These are phyloP conservation scores for Podarcis muralis DNA, from an alignment of 2,113 vertebrate genomes.

Conservation along the genomic window DNA sequence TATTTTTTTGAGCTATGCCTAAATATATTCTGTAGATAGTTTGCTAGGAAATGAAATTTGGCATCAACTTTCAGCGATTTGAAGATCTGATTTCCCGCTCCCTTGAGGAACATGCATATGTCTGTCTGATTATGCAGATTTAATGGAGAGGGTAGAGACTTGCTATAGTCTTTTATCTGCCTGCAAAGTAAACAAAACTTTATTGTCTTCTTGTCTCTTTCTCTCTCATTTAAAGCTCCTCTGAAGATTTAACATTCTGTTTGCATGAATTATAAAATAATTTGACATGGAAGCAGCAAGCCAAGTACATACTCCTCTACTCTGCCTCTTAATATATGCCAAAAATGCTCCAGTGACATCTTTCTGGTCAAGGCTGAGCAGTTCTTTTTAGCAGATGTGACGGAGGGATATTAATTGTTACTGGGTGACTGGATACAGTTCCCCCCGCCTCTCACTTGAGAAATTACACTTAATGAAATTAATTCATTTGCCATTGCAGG, in stretches of 20 bases:
- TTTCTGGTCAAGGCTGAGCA: neutral
- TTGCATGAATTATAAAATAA: slow-evolving; percentile 56
- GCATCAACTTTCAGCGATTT: slow-evolving; percentile 36
- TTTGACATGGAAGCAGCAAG: slow-evolving; percentile 44
- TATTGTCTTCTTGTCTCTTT: slow-evolving; percentile 13
- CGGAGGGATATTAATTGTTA: slow-evolving; percentile 9
- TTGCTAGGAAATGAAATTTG: slow-evolving; percentile 37
- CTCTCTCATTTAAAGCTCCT: slow-evolving; percentile 37
- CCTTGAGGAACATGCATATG: slow-evolving; percentile 22
- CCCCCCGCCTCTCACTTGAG: neutral
- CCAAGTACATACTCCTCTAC: neutral
- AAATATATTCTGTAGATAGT: slow-evolving; percentile 25
- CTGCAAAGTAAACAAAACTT: slow-evolving; percentile 48
- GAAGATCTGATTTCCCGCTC: slow-evolving; percentile 7
- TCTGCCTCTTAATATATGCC: neutral
- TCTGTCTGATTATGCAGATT: slow-evolving; percentile 50
- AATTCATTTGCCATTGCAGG: slow-evolving; percentile 16
- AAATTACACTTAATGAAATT: slow-evolving; percentile 2
- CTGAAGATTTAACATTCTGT: slow-evolving; percentile 54
- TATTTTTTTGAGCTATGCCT: slow-evolving; percentile 1
- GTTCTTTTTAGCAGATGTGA: neutral
- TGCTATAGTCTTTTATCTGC: slow-evolving; percentile 51
- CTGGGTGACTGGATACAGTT: neutral
- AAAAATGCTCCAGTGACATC: neutral
- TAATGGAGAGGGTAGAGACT: slow-evolving; percentile 45